phyloP scores from a whole-genome alignment of 2,113 vertebrate species.

The Bubo scandiacus region DNA sequence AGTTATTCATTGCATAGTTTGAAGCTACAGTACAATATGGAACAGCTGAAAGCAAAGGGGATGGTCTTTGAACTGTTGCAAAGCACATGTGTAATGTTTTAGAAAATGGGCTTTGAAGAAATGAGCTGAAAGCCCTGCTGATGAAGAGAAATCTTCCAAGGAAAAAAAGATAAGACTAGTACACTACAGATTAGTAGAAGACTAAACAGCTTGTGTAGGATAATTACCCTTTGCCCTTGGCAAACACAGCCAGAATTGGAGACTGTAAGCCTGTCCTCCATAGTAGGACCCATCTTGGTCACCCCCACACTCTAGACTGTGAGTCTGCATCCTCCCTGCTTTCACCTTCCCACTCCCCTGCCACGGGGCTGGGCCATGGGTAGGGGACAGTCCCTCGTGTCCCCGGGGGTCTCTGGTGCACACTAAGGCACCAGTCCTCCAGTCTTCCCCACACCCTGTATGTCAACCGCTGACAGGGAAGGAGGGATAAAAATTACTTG shows the following conservation, averaged over 20 bases:
- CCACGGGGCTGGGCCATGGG: fast-evolving
- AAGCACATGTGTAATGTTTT: not conserved
- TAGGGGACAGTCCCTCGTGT: not conserved
- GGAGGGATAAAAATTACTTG: not conserved
- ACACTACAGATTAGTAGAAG: not conserved
- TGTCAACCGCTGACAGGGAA: not conserved
- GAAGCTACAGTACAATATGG: not conserved
- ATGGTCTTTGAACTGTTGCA: not conserved
- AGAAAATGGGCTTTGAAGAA: not conserved
- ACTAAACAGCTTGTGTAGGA: slow-evolving; percentile 15
- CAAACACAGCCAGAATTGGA: not conserved
- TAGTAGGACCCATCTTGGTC: not conserved
- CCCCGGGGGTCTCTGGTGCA: not conserved
- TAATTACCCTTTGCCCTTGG: not conserved
- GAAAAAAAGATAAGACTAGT: not conserved
- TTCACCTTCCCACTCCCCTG: not conserved
- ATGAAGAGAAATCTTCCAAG: not conserved
- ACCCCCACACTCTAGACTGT: not conserved
- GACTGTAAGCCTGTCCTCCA: not conserved
- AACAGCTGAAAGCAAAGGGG: not conserved
- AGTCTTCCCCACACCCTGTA: not conserved
- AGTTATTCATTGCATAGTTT: not conserved
- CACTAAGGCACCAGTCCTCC: not conserved
- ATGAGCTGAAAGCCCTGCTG: not conserved
- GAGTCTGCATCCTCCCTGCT: not conserved